Conservation (phyloP, 2,888 invertebrate genomes). For the Aquatica leii region DNA sequence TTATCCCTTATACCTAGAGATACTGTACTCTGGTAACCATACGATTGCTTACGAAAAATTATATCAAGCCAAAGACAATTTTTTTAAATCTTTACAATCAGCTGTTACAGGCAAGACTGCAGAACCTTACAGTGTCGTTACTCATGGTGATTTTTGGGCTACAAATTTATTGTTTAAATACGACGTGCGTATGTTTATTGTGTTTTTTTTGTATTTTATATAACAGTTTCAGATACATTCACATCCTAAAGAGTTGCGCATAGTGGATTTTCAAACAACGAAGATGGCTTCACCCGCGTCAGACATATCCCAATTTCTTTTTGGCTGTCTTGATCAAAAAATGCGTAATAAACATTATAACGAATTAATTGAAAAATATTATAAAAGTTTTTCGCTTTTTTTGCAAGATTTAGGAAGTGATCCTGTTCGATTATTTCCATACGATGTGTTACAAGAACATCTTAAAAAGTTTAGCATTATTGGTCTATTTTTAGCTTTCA, state of each 20-base stretch:
- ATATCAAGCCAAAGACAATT: background rate
- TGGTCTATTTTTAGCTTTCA: no score
- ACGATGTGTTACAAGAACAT: constrained; percentile 46
- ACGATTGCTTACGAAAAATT: no score
- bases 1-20: background rate
- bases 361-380: constrained; percentile 48
- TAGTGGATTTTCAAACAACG: constrained; percentile 44
- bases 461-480: constrained; percentile 37
- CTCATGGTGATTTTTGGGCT: background rate
- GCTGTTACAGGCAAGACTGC: background rate
- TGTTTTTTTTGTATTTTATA: background rate
- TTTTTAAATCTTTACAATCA: background rate
- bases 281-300: constrained; percentile 42
- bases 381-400: constrained; percentile 46
- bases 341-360: constrained; percentile 47
- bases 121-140: background rate
- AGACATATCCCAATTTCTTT: constrained; percentile 52
- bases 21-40: background rate
- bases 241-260: constrained; percentile 21
- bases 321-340: constrained; percentile 46
- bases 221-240: background rate
- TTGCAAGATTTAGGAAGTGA: constrained; percentile 45
- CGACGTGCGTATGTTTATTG: background rate
- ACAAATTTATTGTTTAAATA: background rate
- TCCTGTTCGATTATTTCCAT: constrained; percentile 47